A percentile compares a stretch with the other conserved stretches of the same genome.
These are phyloP conservation scores for Nothocercus nigrocapillus DNA, from an alignment of 2,113 vertebrate genomes.

Conservation along the genomic window DNA sequence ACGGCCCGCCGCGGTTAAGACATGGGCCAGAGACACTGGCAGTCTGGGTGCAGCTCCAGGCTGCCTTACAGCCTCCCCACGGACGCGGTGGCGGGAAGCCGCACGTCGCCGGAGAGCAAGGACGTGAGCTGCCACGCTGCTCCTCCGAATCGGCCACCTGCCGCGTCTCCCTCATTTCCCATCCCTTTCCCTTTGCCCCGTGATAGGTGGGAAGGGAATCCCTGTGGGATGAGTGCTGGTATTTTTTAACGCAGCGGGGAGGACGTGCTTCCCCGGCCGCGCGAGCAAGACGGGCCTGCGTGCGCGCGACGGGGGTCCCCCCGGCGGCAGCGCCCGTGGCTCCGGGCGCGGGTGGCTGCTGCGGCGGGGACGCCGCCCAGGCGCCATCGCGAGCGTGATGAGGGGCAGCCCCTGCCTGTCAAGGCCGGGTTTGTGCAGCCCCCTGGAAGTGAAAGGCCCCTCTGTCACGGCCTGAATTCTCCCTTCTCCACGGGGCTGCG, in stretches of 20 bases:
- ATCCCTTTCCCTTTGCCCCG: not conserved
- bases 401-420: not conserved
- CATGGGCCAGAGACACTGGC: not conserved
- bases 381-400: not conserved
- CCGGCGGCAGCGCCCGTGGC: not conserved
- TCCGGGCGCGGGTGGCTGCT: not conserved
- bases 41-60: not conserved
- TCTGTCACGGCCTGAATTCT: conserved; percentile 34
- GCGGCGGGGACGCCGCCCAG: not conserved
- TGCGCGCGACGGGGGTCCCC: not conserved
- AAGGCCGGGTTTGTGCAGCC: conserved; percentile 15
- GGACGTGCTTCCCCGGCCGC: not conserved
- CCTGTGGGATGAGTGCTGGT: not conserved
- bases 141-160: not conserved
- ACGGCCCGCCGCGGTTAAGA: not conserved
- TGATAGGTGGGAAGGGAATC: not conserved
- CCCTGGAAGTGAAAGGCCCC: conserved; percentile 21
- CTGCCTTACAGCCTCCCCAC: not conserved
- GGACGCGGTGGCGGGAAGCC: fast-evolving
- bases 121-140: not conserved
- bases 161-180: not conserved
- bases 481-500: not conserved
- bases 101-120: fast-evolving
- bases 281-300: not conserved
- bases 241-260: no score